Evolutionary conservation across 2,113 vertebrate genomes (phyloP).

Genomic region (Ranitomeya variabilis): DNA sequence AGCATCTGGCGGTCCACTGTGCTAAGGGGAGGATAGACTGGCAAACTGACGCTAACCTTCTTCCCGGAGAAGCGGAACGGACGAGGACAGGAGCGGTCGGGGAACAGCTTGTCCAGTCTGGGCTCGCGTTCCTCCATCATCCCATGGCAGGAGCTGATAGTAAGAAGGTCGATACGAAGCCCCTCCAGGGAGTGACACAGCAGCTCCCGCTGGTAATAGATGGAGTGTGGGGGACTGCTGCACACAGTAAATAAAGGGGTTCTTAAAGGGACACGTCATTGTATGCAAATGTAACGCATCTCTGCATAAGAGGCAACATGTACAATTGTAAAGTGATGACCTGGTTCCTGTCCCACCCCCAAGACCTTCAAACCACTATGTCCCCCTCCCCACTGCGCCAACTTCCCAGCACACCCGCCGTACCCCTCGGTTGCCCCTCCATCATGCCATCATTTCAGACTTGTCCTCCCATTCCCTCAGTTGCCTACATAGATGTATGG

Average conservation of each 20-base stretch:
- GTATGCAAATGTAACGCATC: too few species aligned
- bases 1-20: not conserved
- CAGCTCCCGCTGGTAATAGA: slow-evolving; percentile 93
- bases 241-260: not conserved
- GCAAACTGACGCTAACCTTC: slow-evolving; percentile 73
- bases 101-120: slow-evolving; percentile 90
- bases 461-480: too few species aligned
- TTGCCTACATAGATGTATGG: too few species aligned
- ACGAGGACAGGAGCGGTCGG: slow-evolving; percentile 80
- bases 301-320: too few species aligned
- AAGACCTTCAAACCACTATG: too few species aligned
- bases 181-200: slow-evolving; percentile 92
- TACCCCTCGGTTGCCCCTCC: not conserved
- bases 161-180: slow-evolving; percentile 91
- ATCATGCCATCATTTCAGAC: too few species aligned
- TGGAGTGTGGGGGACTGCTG: slow-evolving; percentile 74
- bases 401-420: too few species aligned
- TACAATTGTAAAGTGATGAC: too few species aligned
- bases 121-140: slow-evolving; percentile 88
- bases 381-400: too few species aligned
- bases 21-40: too few species aligned
- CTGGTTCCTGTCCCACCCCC: too few species aligned
- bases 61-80: slow-evolving; percentile 84
- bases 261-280: too few species aligned
- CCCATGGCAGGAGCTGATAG: slow-evolving; percentile 88